A percentile compares a stretch with the other conserved stretches of the same genome.
phyloP scores from a whole-genome alignment of 2,888 invertebrate species.

The Morpho achilles region DNA sequence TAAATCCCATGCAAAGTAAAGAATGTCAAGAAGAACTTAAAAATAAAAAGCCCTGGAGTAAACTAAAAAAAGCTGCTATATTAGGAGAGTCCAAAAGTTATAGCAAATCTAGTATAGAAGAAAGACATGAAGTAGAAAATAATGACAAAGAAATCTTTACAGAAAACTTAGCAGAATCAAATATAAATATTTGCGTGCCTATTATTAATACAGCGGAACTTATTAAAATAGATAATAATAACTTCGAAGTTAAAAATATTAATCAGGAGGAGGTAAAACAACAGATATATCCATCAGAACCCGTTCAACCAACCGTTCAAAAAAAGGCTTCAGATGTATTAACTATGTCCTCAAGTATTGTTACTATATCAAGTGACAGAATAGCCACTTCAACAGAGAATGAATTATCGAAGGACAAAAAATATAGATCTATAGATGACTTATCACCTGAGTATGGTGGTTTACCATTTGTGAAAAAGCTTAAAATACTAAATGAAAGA shows the following conservation, averaged over 20 bases:
- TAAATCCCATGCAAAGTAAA: conserved; percentile 44
- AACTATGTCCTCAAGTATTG: conserved; percentile 56
- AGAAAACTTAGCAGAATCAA: conserved; percentile 39
- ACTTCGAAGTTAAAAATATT: conserved; percentile 55
- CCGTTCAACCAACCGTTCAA: conserved; percentile 61
- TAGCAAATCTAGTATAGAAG: conserved; percentile 58
- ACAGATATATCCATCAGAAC: conserved; percentile 57
- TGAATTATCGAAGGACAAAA: conserved; percentile 76
- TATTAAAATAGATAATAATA: conserved; percentile 74
- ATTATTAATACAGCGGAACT: conserved; percentile 67
- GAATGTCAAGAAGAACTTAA: conserved; percentile 58
- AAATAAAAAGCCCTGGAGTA: conserved; percentile 85
- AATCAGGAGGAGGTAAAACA: conserved; percentile 59
- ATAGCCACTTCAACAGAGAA: conserved; percentile 41
- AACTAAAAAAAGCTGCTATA: conserved; percentile 86
- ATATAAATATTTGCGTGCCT: conserved; percentile 59
- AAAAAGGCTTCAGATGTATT: conserved; percentile 68
- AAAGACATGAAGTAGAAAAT: conserved; percentile 47
- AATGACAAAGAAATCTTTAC: conserved; percentile 36
- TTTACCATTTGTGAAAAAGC: conserved; percentile 91
- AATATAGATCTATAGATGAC: conserved; percentile 91
- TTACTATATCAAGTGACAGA: conserved; percentile 42
- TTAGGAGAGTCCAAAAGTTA: conserved; percentile 72
- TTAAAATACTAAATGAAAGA: conserved; percentile 92
- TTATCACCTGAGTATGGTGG: conserved; percentile 92